Percentiles rank a stretch among this genome's conserved stretches.
These are phyloP conservation scores for Athalia rosae DNA, from an alignment of 2,888 invertebrate genomes.

Conservation along the genomic window DNA sequence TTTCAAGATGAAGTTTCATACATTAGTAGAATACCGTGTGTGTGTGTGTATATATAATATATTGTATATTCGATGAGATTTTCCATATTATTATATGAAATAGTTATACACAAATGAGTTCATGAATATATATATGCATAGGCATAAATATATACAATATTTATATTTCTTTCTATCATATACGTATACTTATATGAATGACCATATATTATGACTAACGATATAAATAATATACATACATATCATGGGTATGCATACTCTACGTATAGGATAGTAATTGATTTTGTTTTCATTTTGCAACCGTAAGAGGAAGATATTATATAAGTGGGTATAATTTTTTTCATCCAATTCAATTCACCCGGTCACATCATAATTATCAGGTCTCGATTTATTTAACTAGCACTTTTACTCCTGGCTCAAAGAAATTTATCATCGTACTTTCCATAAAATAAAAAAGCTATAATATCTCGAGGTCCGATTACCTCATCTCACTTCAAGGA, in stretches of 20 bases:
- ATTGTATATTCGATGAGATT: conserved; percentile 16
- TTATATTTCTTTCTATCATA: not conserved
- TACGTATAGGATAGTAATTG: conserved; percentile 25
- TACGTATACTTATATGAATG: conserved; percentile 9
- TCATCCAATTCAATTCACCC: conserved; percentile 13
- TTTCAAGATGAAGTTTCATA: conserved; percentile 28
- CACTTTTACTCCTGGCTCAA: not conserved
- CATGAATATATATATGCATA: conserved; percentile 30
- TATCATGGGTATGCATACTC: conserved; percentile 14
- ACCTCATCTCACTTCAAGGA: conserved; percentile 37
- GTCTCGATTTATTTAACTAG: not conserved
- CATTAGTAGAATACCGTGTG: not conserved
- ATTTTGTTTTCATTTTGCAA: conserved; percentile 12
- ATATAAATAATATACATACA: not conserved
- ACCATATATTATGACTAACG: conserved; percentile 30
- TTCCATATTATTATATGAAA: conserved; percentile 25
- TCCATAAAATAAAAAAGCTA: conserved; percentile 3
- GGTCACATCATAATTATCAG: not conserved
- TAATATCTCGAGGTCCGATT: conserved; percentile 18
- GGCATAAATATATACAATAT: not conserved
- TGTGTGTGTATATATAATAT: conserved; percentile 8
- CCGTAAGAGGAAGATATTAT: not conserved
- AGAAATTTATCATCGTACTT: conserved; percentile 2
- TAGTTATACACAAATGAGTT: conserved; percentile 48
- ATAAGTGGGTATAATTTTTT: not conserved